phyloP scores from a whole-genome alignment of 2,797 vertebrate species.

The Pseudochaenichthys georgianus region DNA sequence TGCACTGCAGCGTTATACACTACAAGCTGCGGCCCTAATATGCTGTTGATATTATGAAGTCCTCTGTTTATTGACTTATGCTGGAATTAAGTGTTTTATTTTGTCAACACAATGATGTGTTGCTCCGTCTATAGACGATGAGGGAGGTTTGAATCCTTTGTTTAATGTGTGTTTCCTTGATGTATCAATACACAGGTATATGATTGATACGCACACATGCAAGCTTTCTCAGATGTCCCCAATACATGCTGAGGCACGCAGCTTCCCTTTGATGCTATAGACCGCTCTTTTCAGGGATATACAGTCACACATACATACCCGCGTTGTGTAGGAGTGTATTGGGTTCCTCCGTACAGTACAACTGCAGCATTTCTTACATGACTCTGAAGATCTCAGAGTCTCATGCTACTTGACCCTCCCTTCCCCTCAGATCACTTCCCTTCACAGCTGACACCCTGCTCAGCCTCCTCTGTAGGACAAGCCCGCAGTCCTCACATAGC shows the following conservation, averaged over 20 bases:
- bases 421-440: slow-evolving; percentile 71
- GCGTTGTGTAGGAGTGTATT: slow-evolving; percentile 28
- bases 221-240: slow-evolving; percentile 19
- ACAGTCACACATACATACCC: not conserved
- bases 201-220: not conserved
- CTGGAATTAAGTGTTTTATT: too few relatives aligned
- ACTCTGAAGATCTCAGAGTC: slow-evolving; percentile 54
- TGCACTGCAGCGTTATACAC: too few relatives aligned
- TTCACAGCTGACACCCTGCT: slow-evolving; percentile 76
- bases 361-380: slow-evolving; percentile 66
- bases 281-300: not conserved
- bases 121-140: too few relatives aligned
- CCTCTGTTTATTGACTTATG: too few relatives aligned
- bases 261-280: slow-evolving; percentile 9
- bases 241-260: slow-evolving; percentile 8
- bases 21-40: too few relatives aligned
- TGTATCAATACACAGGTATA: too few relatives aligned
- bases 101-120: too few relatives aligned
- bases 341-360: slow-evolving; percentile 44
- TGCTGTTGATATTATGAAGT: too few relatives aligned
- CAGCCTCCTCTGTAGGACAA: slow-evolving; percentile 60
- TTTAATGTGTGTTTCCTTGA: too few relatives aligned
- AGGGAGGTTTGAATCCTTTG: too few relatives aligned
- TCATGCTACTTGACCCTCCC: slow-evolving; percentile 63
- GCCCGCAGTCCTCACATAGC: slow-evolving; percentile 59